A percentile compares a stretch with the other conserved stretches of the same genome.
Conservation (phyloP, 2,797 vertebrate genomes). For the Poeciliopsis gracilis region DNA sequence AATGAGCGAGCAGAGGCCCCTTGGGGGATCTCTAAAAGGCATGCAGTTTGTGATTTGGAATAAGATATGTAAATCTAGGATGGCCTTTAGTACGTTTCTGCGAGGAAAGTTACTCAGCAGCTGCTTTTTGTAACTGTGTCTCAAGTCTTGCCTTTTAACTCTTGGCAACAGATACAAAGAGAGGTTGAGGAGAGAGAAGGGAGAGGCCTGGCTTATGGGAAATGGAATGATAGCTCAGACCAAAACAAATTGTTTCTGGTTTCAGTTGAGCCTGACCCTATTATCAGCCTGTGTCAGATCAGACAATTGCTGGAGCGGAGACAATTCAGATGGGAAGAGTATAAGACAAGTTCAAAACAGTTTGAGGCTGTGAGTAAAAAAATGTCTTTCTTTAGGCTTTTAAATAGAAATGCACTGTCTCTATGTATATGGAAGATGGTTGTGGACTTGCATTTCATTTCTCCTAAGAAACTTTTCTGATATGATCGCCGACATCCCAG, state of each 20-base stretch:
- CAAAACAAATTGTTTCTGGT: slow-evolving; percentile 82
- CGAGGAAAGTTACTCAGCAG: slow-evolving; percentile 75
- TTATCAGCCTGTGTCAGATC: slow-evolving; percentile 79
- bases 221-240: slow-evolving; percentile 79
- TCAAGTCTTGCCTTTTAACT: slow-evolving; percentile 83
- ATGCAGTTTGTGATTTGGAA: slow-evolving; percentile 78
- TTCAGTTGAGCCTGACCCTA: slow-evolving; percentile 77
- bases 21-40: slow-evolving; percentile 69
- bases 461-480: not conserved
- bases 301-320: slow-evolving; percentile 73
- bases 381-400: slow-evolving; percentile 32
- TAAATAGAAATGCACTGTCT: slow-evolving; percentile 6
- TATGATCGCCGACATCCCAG: not conserved
- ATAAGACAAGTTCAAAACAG: slow-evolving; percentile 43
- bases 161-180: slow-evolving; percentile 81
- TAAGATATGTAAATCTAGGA: slow-evolving; percentile 82
- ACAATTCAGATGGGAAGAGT: slow-evolving; percentile 71
- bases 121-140: slow-evolving; percentile 83
- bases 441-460: not conserved
- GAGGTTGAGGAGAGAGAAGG: slow-evolving; percentile 74
- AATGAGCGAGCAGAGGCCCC: slow-evolving; percentile 57
- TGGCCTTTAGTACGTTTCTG: slow-evolving; percentile 70
- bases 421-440: not conserved
- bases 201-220: slow-evolving; percentile 80
- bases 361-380: slow-evolving; percentile 47